Evolutionary conservation across 2,888 invertebrate genomes (phyloP).

Genomic region (Steinernema carpocapsae): DNA sequence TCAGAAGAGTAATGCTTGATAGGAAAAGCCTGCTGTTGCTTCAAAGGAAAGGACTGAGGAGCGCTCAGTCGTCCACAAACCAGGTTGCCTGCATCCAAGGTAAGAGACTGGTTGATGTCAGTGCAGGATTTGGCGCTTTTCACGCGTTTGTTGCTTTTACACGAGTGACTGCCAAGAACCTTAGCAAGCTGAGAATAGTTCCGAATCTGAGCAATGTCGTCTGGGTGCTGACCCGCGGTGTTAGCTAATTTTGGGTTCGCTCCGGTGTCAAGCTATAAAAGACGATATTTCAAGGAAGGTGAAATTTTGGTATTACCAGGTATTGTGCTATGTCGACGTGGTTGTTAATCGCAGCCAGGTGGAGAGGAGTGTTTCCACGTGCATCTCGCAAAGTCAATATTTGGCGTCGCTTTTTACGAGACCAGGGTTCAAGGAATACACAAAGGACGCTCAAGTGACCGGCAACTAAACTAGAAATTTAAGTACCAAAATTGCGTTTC

Average conservation of each 20-base stretch:
- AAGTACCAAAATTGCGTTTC: no score
- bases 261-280: constrained; percentile 54
- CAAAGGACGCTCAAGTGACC: constrained; percentile 57
- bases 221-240: constrained; percentile 51
- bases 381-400: constrained; percentile 56
- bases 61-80: constrained; percentile 5
- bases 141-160: constrained; percentile 31
- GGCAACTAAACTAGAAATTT: constrained; percentile 48
- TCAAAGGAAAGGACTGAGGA: constrained; percentile 6
- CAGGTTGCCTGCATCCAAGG: not conserved
- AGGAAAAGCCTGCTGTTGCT: not conserved
- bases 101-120: constrained; percentile 28
- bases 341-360: constrained; percentile 63
- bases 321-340: constrained; percentile 55
- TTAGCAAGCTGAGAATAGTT: constrained; percentile 50
- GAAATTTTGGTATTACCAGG: constrained; percentile 43
- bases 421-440: constrained; percentile 53
- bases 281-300: not conserved
- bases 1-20: not conserved
- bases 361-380: constrained; percentile 65
- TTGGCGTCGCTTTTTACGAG: constrained; percentile 51
- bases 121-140: constrained; percentile 31
- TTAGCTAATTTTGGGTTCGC: constrained; percentile 57
- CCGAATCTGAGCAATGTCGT: constrained; percentile 54
- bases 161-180: constrained; percentile 45